phyloP scores from a whole-genome alignment of 2,888 invertebrate species.

The Leptura quadrifasciata region DNA sequence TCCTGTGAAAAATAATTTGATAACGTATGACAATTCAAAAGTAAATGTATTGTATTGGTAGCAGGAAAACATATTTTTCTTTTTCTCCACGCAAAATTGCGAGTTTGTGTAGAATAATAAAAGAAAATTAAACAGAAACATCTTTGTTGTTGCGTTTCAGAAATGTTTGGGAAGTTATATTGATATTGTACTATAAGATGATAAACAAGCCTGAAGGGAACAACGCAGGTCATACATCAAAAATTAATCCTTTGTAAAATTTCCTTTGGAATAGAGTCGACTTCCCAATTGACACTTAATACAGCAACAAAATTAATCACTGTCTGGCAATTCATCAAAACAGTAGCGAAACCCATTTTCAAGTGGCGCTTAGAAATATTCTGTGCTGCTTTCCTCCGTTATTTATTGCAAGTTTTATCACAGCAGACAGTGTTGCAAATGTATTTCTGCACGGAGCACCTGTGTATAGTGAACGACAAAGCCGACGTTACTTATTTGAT shows the following conservation, averaged over 20 bases:
- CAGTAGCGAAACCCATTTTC: constrained; percentile 41
- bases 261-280: constrained; percentile 29
- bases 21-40: too few species aligned
- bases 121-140: too few species aligned
- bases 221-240: constrained; percentile 19
- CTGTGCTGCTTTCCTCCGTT: constrained; percentile 42
- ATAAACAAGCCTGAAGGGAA: neutral
- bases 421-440: constrained; percentile 57
- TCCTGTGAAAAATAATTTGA: too few species aligned
- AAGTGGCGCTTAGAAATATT: constrained; percentile 38
- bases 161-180: neutral
- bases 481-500: constrained; percentile 62
- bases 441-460: constrained; percentile 57
- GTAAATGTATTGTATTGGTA: too few species aligned
- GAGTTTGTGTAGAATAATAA: too few species aligned
- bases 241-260: constrained; percentile 33
- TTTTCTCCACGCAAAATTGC: too few species aligned
- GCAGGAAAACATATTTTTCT: too few species aligned
- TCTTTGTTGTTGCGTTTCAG: neutral
- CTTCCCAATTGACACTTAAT: constrained; percentile 43
- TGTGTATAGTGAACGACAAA: constrained; percentile 59
- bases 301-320: constrained; percentile 38
- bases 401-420: constrained; percentile 57
- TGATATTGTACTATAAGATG: neutral
- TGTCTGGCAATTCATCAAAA: constrained; percentile 44